A percentile compares a stretch with the other conserved stretches of the same genome.
Conservation (phyloP, 1,140 invertebrate genomes). For the Aphelinus atriplicis region DNA sequence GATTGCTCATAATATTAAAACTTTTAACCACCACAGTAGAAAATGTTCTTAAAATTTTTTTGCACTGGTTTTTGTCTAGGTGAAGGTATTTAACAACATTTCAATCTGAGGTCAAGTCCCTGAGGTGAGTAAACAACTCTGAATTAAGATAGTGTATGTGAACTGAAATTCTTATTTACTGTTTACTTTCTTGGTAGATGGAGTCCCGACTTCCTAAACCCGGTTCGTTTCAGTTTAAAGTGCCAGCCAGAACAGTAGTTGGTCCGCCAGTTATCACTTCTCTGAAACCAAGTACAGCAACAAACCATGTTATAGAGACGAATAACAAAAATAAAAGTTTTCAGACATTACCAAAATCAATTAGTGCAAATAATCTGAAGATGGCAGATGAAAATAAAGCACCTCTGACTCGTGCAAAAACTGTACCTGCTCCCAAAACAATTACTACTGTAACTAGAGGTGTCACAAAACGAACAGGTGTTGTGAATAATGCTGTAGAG, state of each 20-base stretch:
- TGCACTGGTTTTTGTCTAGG: too few relatives aligned
- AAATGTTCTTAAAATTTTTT: too few relatives aligned
- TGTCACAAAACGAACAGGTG: constrained; percentile 51
- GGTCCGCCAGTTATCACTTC: constrained; percentile 12
- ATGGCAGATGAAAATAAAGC: constrained; percentile 54
- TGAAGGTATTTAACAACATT: too few relatives aligned
- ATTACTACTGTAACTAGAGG: constrained; percentile 44
- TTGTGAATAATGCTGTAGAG: constrained; percentile 38
- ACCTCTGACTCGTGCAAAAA: constrained; percentile 42
- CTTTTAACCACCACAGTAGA: too few relatives aligned
- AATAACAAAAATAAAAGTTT: constrained; percentile 12
- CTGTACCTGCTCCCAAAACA: constrained; percentile 45
- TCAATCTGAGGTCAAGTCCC: too few relatives aligned
- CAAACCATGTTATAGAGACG: not conserved
- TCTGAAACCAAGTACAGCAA: constrained; percentile 11
- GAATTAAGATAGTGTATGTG: too few relatives aligned
- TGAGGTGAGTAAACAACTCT: too few relatives aligned
- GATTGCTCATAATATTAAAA: too few relatives aligned
- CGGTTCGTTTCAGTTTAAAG: constrained; percentile 41
- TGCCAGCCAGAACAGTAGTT: constrained; percentile 27
- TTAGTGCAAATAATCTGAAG: constrained; percentile 17
- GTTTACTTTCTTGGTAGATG: constrained; percentile 47
- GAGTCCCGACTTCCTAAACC: constrained; percentile 56
- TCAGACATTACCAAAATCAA: not conserved
- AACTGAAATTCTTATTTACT: not conserved